Evolutionary conservation across 2,888 invertebrate genomes (phyloP).

Genomic region (Acanthosepion esculentum): DNA sequence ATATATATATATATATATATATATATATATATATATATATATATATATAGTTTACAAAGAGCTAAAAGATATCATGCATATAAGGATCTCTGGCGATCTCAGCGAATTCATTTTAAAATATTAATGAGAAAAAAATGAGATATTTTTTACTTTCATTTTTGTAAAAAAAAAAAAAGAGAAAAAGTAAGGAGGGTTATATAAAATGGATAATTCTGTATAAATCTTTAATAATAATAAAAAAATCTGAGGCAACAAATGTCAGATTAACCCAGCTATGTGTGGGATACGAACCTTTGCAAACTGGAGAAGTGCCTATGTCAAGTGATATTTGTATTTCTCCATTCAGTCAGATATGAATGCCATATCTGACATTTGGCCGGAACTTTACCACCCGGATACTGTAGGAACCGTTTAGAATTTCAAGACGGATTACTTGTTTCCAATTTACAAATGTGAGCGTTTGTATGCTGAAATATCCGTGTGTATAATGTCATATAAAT

Average conservation of each 20-base stretch:
- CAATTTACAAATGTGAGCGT: neutral
- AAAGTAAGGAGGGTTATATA: neutral
- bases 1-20: conserved; percentile 33
- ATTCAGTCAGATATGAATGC: neutral
- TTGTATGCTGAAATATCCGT: neutral
- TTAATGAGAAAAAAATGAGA: conserved; percentile 2
- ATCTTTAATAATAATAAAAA: neutral
- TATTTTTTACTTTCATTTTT: conserved; percentile 23
- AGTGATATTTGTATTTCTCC: neutral
- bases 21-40: neutral
- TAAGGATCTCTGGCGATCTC: neutral
- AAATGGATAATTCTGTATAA: neutral
- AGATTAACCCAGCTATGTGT: neutral
- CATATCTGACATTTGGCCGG: neutral
- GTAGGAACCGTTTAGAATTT: neutral
- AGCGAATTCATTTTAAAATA: neutral
- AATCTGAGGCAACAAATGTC: neutral
- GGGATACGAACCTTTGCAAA: neutral
- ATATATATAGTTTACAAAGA: neutral
- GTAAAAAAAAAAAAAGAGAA: neutral
- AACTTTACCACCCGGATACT: neutral
- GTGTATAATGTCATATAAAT: neutral
- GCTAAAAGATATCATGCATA: neutral
- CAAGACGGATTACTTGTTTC: neutral
- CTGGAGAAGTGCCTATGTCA: neutral